phyloP scores from a whole-genome alignment of 2,113 vertebrate genomes.

The Clinocottus analis region DNA sequence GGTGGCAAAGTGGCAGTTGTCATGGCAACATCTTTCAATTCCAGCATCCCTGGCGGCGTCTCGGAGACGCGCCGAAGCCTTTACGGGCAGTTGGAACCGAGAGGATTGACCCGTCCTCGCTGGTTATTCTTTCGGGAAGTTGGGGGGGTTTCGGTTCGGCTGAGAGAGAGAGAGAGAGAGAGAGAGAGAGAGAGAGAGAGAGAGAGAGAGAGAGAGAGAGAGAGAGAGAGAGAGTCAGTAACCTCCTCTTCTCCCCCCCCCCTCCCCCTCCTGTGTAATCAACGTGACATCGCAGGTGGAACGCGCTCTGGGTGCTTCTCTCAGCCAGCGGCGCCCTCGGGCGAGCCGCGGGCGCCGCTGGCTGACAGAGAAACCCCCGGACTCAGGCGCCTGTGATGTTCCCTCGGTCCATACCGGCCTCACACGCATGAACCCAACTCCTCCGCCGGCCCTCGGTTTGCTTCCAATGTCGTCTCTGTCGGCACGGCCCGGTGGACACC shows the following conservation, averaged over 20 bases:
- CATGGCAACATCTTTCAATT: slow-evolving; percentile 66
- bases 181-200: not conserved
- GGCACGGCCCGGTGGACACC: slow-evolving; percentile 28
- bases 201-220: too few relatives aligned
- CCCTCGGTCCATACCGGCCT: slow-evolving; percentile 65
- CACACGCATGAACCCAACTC: slow-evolving; percentile 61
- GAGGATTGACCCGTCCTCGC: slow-evolving; percentile 56
- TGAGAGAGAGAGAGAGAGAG: not conserved
- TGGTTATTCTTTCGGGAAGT: slow-evolving; percentile 47
- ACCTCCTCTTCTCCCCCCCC: slow-evolving; percentile 45
- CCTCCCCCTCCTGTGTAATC: slow-evolving; percentile 74
- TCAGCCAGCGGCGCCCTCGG: slow-evolving; percentile 61
- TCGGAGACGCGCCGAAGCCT: slow-evolving; percentile 68
- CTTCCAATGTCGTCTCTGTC: slow-evolving; percentile 55
- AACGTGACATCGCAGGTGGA: slow-evolving; percentile 75
- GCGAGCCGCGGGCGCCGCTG: slow-evolving; percentile 60
- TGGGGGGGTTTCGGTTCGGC: slow-evolving; percentile 25
- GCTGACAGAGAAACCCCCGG: slow-evolving; percentile 57
- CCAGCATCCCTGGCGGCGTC: slow-evolving; percentile 44
- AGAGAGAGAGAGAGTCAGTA: too few relatives aligned
- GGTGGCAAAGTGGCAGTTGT: slow-evolving; percentile 68
- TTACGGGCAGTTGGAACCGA: slow-evolving; percentile 64
- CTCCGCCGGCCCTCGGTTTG: slow-evolving; percentile 50
- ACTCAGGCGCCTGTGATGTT: slow-evolving; percentile 73
- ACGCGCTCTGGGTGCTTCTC: slow-evolving; percentile 65